These are phyloP conservation scores for Cottoperca gobio DNA, from an alignment of 2,797 vertebrate species.

Conservation along the genomic window DNA sequence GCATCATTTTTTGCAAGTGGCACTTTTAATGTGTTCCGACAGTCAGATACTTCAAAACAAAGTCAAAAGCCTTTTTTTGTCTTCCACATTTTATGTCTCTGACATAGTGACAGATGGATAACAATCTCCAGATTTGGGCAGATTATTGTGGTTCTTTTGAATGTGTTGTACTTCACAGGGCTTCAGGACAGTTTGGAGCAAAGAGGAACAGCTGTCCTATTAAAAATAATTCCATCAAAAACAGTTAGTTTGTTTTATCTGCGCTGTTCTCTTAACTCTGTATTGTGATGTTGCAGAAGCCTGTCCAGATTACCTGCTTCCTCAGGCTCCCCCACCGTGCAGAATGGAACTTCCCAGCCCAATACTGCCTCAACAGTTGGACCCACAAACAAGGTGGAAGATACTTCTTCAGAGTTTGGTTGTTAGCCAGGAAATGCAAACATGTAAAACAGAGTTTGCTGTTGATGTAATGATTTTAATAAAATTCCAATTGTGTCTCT, in stretches of 20 bases:
- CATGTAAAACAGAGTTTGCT: background rate
- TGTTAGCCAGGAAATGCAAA: background rate
- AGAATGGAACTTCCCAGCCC: conserved; percentile 77
- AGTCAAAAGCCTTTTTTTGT: background rate
- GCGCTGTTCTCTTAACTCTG: conserved; percentile 19
- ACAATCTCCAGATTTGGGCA: conserved; percentile 28
- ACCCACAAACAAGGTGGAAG: conserved; percentile 68
- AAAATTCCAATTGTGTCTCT: conserved; percentile 16
- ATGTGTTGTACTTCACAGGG: conserved; percentile 4
- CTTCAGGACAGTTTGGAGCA: conserved; percentile 34
- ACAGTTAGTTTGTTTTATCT: conserved; percentile 2
- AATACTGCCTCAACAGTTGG: conserved; percentile 51
- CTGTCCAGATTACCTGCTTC: conserved; percentile 79
- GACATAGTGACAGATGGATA: conserved; percentile 24
- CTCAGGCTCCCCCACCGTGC: conserved; percentile 57
- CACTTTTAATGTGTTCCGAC: background rate
- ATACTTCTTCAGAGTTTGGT: background rate
- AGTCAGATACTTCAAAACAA: conserved; percentile 4
- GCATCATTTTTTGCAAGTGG: background rate
- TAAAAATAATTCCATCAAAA: conserved; percentile 7
- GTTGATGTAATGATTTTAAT: background rate
- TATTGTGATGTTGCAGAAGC: conserved; percentile 71
- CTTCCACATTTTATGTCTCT: conserved; percentile 28
- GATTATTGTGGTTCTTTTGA: conserved; percentile 37
- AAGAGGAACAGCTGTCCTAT: conserved; percentile 10